phyloP scores from a whole-genome alignment of 30 jellyfish, hydroid and myxozoan genomes.

The Cassiopea andromeda region DNA sequence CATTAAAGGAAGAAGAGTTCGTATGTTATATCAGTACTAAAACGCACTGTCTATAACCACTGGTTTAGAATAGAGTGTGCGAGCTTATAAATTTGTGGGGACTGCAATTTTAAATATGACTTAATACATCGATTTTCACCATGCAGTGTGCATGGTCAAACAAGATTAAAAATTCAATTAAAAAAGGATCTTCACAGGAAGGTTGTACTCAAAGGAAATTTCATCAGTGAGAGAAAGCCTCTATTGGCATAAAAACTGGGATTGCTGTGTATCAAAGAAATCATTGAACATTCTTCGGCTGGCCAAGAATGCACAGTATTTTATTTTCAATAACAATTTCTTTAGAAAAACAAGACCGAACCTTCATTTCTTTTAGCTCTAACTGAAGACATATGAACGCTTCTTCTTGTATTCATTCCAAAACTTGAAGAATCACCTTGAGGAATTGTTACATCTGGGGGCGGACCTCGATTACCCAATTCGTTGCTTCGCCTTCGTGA shows the following conservation, averaged over 20 bases:
- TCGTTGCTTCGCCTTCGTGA: conserved; percentile 58
- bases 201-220: neutral
- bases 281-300: neutral
- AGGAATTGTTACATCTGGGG: conserved; percentile 91
- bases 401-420: conserved; percentile 71
- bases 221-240: no score
- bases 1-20: conserved; percentile 6
- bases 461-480: conserved; percentile 77
- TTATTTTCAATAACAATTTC: neutral
- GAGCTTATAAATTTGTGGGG: neutral
- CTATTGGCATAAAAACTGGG: no score
- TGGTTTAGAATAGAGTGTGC: neutral
- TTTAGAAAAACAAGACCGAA: conserved; percentile 34
- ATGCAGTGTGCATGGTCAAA: neutral
- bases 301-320: neutral
- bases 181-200: neutral
- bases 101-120: neutral
- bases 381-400: conserved; percentile 87
- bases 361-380: conserved; percentile 74
- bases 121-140: neutral
- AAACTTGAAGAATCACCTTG: conserved; percentile 77
- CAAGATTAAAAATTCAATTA: neutral
- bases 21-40: conserved; percentile 7
- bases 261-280: no score
- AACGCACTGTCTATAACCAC: neutral